phyloP scores from a whole-genome alignment of 2,888 invertebrate genomes.

The Hyppa rectilinea region DNA sequence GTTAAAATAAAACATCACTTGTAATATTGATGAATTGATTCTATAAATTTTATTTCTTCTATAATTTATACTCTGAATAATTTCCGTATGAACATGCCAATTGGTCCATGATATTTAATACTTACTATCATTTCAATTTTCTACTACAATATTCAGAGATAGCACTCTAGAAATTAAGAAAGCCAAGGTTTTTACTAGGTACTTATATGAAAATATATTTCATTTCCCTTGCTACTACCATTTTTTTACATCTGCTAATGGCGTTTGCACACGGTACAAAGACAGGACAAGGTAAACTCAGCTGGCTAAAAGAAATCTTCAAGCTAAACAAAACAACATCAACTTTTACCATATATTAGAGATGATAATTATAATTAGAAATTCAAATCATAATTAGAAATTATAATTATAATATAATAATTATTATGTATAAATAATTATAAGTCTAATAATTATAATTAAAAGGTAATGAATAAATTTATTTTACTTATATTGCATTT shows the following conservation, averaged over 20 bases:
- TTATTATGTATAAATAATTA: no score
- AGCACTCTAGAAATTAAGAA: conserved; percentile 16
- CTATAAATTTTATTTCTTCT: conserved; percentile 51
- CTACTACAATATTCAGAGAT: conserved; percentile 32
- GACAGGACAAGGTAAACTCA: not conserved
- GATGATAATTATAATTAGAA: no score
- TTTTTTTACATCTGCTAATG: conserved; percentile 1
- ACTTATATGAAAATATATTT: conserved; percentile 51
- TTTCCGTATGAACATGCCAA: conserved; percentile 62
- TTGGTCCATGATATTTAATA: conserved; percentile 68
- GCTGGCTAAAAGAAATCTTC: not conserved
- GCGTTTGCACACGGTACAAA: not conserved
- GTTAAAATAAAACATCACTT: conserved; percentile 53
- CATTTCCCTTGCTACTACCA: conserved; percentile 14
- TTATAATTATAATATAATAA: no score
- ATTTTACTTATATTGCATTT: no score
- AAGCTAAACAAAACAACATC: not conserved
- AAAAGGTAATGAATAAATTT: no score
- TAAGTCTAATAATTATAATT: no score
- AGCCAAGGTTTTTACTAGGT: conserved; percentile 31
- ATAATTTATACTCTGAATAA: conserved; percentile 32
- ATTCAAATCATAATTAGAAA: no score
- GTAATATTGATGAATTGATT: conserved; percentile 34
- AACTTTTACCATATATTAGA: not conserved
- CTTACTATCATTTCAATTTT: conserved; percentile 51